Percentiles rank a stretch among this genome's conserved stretches.
Conservation (phyloP, 2,797 vertebrate species). For the Psittacula echo region DNA sequence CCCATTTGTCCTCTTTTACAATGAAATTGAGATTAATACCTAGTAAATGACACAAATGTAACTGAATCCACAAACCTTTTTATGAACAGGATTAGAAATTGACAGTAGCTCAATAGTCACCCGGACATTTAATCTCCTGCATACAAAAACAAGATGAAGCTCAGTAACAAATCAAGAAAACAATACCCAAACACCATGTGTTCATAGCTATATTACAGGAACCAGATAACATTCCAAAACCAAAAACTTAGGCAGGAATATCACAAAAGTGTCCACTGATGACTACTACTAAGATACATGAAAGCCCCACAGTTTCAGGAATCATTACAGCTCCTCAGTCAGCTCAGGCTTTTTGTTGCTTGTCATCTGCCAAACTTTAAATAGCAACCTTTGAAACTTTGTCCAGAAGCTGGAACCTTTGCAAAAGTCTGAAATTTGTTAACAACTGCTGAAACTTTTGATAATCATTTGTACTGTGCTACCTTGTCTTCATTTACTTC, state of each 20-base stretch:
- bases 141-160: constrained; percentile 57
- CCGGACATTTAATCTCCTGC: constrained; percentile 85
- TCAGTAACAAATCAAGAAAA: not conserved
- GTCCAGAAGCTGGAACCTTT: not conserved
- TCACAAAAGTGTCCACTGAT: not conserved
- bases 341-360: rapidly evolving
- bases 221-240: not conserved
- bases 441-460: not conserved
- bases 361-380: not conserved
- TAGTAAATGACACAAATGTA: not conserved
- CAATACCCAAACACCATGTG: not conserved
- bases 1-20: not conserved
- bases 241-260: not conserved
- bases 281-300: rapidly evolving
- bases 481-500: not conserved
- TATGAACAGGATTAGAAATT: constrained; percentile 86
- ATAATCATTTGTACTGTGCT: not conserved
- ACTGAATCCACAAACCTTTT: constrained; percentile 81
- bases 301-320: not conserved
- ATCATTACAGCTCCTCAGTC: not conserved
- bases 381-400: not conserved
- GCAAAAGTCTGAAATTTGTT: not conserved
- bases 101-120: constrained; percentile 87
- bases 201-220: not conserved
- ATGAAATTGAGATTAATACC: not conserved